Evolutionary conservation across 2,113 vertebrate species (phyloP).

Genomic region (Hyperoodon ampullatus): DNA sequence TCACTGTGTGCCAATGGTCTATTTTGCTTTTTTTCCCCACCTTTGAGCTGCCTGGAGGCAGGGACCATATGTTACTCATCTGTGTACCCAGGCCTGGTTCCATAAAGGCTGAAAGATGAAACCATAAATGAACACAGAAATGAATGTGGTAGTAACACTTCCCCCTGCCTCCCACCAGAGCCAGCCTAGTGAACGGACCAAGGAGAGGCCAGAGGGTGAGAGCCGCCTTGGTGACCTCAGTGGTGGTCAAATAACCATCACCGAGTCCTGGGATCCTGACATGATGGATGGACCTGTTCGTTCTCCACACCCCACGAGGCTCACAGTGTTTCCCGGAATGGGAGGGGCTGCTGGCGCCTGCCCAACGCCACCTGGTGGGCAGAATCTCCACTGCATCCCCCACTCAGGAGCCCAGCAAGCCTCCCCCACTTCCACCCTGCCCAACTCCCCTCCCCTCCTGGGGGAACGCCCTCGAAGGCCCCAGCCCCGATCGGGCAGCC

Average conservation of each 20-base stretch:
- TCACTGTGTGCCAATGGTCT: not conserved
- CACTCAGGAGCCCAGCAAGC: not conserved
- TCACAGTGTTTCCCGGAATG: not conserved
- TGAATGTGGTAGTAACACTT: not conserved
- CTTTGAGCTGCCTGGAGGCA: conserved; percentile 1
- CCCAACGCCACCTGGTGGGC: not conserved
- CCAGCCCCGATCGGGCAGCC: not conserved
- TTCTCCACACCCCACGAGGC: not conserved
- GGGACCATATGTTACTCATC: not conserved
- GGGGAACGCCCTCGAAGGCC: not conserved
- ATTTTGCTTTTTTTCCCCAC: not conserved
- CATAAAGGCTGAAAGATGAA: not conserved
- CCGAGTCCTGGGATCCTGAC: not conserved
- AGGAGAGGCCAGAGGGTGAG: not conserved
- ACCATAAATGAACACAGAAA: not conserved
- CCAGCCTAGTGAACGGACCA: not conserved
- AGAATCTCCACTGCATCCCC: not conserved
- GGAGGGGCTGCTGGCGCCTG: not conserved
- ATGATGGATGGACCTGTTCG: not conserved
- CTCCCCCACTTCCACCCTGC: accelerated
- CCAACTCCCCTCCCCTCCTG: accelerated
- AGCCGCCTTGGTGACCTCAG: not conserved
- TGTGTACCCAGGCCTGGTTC: not conserved
- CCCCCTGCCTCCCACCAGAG: not conserved
- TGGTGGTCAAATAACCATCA: not conserved